These are phyloP conservation scores for Xylota sylvarum DNA, from an alignment of 2,888 invertebrate species.

Conservation along the genomic window DNA sequence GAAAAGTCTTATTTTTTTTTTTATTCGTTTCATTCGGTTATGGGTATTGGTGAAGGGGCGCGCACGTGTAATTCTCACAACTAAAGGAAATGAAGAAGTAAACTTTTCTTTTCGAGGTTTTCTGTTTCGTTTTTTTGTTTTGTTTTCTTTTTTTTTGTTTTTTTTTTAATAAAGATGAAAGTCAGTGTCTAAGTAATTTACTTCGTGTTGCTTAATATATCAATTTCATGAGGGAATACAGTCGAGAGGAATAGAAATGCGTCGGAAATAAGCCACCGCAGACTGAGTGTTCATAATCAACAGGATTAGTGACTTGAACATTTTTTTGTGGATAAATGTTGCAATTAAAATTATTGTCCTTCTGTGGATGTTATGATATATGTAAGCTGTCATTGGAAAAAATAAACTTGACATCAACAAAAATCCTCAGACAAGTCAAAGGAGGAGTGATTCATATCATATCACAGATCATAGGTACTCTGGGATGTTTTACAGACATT, in stretches of 20 bases:
- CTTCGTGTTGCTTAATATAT: not conserved
- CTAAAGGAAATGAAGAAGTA: constrained; percentile 9
- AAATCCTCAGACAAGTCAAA: too few species aligned
- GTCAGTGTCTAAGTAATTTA: constrained; percentile 20
- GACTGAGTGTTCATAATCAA: not conserved
- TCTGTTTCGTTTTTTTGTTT: not conserved
- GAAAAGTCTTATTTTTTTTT: constrained; percentile 31
- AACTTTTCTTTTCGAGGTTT: not conserved
- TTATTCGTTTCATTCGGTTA: constrained; percentile 35
- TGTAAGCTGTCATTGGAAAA: too few species aligned
- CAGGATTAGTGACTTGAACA: too few species aligned
- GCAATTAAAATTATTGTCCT: too few species aligned
- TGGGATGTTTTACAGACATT: too few species aligned
- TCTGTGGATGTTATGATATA: too few species aligned
- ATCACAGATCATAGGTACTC: too few species aligned
- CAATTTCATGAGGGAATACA: not conserved
- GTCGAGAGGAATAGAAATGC: not conserved
- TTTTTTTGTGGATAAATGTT: too few species aligned
- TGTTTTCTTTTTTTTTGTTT: not conserved
- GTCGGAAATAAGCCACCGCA: too few species aligned
- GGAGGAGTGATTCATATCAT: too few species aligned
- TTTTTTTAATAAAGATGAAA: constrained; percentile 6
- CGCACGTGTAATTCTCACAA: constrained; percentile 12
- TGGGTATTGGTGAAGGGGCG: constrained; percentile 5
- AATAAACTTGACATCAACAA: too few species aligned